Percentiles rank a stretch among this genome's conserved stretches.
Conservation (phyloP, 2,113 vertebrate species). For the Pluvialis apricaria region DNA sequence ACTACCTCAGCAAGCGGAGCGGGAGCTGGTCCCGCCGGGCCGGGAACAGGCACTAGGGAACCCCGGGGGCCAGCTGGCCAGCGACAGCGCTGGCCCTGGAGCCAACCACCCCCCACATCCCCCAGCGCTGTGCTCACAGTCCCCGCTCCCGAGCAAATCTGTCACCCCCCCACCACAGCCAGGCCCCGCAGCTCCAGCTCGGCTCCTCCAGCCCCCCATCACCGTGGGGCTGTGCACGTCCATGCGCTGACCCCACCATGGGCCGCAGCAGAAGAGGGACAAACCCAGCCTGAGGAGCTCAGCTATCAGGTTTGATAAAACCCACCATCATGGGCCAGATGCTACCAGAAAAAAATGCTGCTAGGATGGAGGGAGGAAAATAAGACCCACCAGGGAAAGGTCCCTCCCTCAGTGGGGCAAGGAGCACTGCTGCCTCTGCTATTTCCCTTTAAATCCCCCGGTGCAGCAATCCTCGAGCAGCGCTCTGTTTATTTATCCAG, state of each 20-base stretch:
- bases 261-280: accelerated
- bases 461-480: not conserved
- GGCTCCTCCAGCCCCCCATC: not conserved
- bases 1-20: accelerated
- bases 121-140: accelerated
- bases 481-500: not conserved
- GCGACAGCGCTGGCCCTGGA: not conserved
- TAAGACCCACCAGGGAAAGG: not conserved
- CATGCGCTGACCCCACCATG: accelerated
- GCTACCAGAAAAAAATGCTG: not conserved
- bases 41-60: not conserved
- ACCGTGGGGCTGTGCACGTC: accelerated
- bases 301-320: not conserved
- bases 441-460: not conserved
- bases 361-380: not conserved
- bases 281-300: not conserved
- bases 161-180: not conserved
- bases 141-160: not conserved
- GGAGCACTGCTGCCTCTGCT: not conserved
- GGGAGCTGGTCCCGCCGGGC: not conserved
- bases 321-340: accelerated
- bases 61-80: not conserved
- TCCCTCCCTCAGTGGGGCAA: not conserved
- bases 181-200: not conserved
- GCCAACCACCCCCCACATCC: not conserved